A percentile compares a stretch with the other conserved stretches of the same genome.
Evolutionary conservation across 2,888 invertebrate genomes (phyloP).

Genomic region (Phortica magna): DNA sequence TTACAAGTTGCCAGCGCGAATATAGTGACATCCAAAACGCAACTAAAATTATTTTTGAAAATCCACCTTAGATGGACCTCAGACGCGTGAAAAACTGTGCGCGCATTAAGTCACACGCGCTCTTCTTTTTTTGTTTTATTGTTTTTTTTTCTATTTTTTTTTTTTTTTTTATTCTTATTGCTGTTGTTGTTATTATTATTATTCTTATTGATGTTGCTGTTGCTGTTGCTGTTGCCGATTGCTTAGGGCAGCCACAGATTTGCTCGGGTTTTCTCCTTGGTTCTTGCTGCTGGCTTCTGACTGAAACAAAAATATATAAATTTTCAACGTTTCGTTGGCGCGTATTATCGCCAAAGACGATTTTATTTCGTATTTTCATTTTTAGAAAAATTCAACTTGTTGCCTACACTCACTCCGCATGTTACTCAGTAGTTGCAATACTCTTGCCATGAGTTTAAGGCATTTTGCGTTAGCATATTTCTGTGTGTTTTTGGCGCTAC

Average conservation of each 20-base stretch:
- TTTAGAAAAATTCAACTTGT: constrained; percentile 71
- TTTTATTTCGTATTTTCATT: constrained; percentile 69
- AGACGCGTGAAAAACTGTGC: constrained; percentile 53
- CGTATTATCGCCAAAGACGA: constrained; percentile 66
- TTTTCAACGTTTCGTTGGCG: constrained; percentile 23
- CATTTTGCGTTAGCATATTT: too few species aligned
- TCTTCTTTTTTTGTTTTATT: constrained; percentile 50
- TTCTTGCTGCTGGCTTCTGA: too few species aligned
- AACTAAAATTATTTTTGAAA: constrained; percentile 73
- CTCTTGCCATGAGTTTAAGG: background rate
- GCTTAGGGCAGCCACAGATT: background rate
- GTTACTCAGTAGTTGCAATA: constrained; percentile 49
- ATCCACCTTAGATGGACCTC: constrained; percentile 78
- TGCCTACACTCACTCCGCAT: constrained; percentile 56
- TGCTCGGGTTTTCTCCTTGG: background rate
- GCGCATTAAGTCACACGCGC: constrained; percentile 54
- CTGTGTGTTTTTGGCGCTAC: too few species aligned
- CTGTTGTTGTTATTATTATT: background rate
- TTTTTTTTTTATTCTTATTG: constrained; percentile 50
- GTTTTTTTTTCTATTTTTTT: constrained; percentile 37
- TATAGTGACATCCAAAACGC: constrained; percentile 78
- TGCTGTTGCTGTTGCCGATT: constrained; percentile 10
- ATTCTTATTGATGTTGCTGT: constrained; percentile 47
- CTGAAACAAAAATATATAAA: background rate
- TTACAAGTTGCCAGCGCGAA: constrained; percentile 54